Evolutionary conservation across 1,140 invertebrate species (phyloP), one percentile per base, ranked within the genome.

Genomic region (Atta cephalotes): DNA sequence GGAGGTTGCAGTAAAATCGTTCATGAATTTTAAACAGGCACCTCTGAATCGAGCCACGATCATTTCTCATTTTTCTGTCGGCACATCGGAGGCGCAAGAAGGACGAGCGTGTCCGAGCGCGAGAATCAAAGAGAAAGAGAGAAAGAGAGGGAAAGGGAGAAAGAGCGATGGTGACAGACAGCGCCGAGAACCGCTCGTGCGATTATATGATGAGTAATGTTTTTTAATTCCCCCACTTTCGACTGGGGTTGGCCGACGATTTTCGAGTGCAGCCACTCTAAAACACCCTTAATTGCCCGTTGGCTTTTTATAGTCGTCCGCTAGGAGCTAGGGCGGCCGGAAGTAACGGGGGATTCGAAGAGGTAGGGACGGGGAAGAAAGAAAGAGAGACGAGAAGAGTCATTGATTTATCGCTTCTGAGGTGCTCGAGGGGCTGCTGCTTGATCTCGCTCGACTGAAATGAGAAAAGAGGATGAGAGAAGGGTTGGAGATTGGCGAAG

Each of bases 161-260:
- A 21, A 74, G 51, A 72, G 87, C 51, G 88, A 86, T 77, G 81
- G 62, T 60, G 81, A 86, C 84, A 87, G 76, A 86, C 87, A 86
- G 88, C 78, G 76, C 81, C 86, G 86, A 90, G 89, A 91, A 86
- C 80, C 86, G 72, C 88, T 87, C 65, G 86, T 76, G 91, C 93
- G 94, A 95, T 95, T 95, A 95, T 95, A 76, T 95, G 95, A 95
- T 95, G 95, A 95, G 94, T 95, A 95, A 95, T 95, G 94, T 93
- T 95, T 95, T 95, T 95, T 95, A 95, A 95, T 95, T 95, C 92
- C 94, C 92, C 89, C 88, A 63, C 91, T 87, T 89, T 87, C 77
- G 81, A 51, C 78, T n/a, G 66, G 81, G 89, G 88, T 87, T 87
- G 78, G 88, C 72, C 90, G 90, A 89, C 92, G 91, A 91, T 93